These are phyloP conservation scores for Amyelois transitella DNA, from an alignment of 1,140 invertebrate genomes.

Conservation along the genomic window DNA sequence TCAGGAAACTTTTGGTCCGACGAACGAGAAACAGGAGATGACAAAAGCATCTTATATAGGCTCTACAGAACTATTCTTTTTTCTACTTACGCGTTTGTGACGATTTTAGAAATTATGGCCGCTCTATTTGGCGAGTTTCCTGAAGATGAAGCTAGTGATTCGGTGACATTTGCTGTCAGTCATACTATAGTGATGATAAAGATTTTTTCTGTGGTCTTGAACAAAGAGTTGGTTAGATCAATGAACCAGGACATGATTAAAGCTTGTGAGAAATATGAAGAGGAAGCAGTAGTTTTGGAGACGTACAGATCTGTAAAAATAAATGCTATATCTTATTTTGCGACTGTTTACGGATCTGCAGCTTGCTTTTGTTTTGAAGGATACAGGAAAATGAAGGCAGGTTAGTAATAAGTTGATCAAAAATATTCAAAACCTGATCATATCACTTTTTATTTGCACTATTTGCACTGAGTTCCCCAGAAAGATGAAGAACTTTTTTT, in stretches of 20 bases:
- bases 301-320: constrained; percentile 55
- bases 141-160: constrained; percentile 50
- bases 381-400: constrained; percentile 35
- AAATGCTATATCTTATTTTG: constrained; percentile 43
- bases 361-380: constrained; percentile 49
- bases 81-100: constrained; percentile 41
- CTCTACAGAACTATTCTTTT: constrained; percentile 29
- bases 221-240: constrained; percentile 39
- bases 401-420: constrained; percentile 20
- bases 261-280: constrained; percentile 41
- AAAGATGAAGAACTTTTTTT: too few species aligned
- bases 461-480: too few species aligned
- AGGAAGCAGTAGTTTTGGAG: constrained; percentile 30
- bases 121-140: constrained; percentile 46
- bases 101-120: constrained; percentile 51
- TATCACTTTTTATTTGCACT: too few species aligned
- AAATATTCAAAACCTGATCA: too few species aligned
- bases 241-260: constrained; percentile 41
- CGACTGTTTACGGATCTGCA: constrained; percentile 38
- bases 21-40: constrained; percentile 36
- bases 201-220: constrained; percentile 43
- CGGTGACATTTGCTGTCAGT: constrained; percentile 47
- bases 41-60: constrained; percentile 35
- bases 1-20: constrained; percentile 59
- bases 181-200: constrained; percentile 58